These are phyloP conservation scores for Ptilodon capucinus DNA, from an alignment of 2,888 invertebrate species.

Conservation along the genomic window DNA sequence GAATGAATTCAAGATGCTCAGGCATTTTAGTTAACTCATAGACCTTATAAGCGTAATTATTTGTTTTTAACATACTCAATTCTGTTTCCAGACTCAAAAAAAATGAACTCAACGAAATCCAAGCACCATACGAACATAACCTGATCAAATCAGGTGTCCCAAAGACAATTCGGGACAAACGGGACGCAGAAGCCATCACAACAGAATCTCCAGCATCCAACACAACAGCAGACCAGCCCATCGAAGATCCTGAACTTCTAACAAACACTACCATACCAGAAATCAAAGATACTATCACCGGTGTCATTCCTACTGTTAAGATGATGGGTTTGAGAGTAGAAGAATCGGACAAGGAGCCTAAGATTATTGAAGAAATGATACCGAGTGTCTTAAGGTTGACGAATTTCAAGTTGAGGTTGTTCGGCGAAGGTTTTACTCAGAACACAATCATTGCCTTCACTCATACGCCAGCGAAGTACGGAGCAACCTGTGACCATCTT, in stretches of 20 bases:
- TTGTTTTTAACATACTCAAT: background rate
- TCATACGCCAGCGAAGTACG: conserved; percentile 46
- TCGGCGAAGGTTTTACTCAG: conserved; percentile 60
- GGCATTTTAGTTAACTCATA: too few relatives aligned
- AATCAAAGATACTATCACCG: conserved; percentile 6
- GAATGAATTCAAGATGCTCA: too few relatives aligned
- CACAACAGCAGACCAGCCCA: conserved; percentile 2
- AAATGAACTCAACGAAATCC: background rate
- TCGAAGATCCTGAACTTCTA: too few relatives aligned
- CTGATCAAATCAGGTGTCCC: background rate
- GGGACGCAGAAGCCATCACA: background rate
- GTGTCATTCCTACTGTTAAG: conserved; percentile 19
- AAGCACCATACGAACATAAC: background rate
- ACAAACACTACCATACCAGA: conserved; percentile 19
- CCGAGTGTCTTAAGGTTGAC: conserved; percentile 65
- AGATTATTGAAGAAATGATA: conserved; percentile 62
- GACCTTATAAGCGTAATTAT: too few relatives aligned
- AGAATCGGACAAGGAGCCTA: conserved; percentile 65
- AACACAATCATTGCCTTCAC: conserved; percentile 65
- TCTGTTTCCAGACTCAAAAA: background rate
- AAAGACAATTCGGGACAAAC: background rate
- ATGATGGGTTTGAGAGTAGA: conserved; percentile 66
- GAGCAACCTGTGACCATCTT: conserved; percentile 46
- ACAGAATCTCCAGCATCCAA: background rate
- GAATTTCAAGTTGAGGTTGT: conserved; percentile 54